Evolutionary conservation across 2,888 invertebrate genomes (phyloP), one percentile per base, ranked within the genome.

Genomic region (Drosophila quinaria): DNA sequence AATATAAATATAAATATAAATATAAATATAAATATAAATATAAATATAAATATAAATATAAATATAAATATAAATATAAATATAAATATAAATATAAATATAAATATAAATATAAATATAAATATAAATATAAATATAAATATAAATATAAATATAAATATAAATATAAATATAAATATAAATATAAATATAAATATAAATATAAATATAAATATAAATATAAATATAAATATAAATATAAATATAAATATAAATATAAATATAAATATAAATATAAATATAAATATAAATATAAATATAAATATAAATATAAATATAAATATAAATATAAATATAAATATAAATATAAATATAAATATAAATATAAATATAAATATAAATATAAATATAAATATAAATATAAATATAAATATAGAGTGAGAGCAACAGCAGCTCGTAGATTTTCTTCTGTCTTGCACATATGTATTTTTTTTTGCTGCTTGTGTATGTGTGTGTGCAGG

Each of bases 341-440:
- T 13, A 35, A 13, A 35, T 35, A 35, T 4, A 35, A 13, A 13
- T 35, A 35, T 13, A 35, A 11, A 35, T 35, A 35, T 11, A 13
- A 11, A 35, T 35, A 35, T 11, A 35, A 9, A 31, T 31, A 31
- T 9, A 39, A 8, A 39, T 35, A 6, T n/a, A 37, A n/a, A 37
- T 37, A 39, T n/a, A 39, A n/a, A 39, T 8, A 39, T n/a, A 39
- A n/a, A n/a, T 15, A n/a, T 11, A 35, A 13, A 35, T 13, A 13
- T 13, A 35, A 13, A 35, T 35, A 35, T 4, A n/a, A 13, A 13
- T 35, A 35, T n/a, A 37, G 11, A 13, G 35, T 35, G n/a, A 37
- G 56, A n/a, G 70, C 51, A 61, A 22, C 58, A 54, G 33, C 52
- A 63, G 37, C 49, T 66, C 51, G 31, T 15, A 22, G 9, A 33